Conservation (phyloP, 2,888 invertebrate species). For the Hoplodrina blanda region DNA sequence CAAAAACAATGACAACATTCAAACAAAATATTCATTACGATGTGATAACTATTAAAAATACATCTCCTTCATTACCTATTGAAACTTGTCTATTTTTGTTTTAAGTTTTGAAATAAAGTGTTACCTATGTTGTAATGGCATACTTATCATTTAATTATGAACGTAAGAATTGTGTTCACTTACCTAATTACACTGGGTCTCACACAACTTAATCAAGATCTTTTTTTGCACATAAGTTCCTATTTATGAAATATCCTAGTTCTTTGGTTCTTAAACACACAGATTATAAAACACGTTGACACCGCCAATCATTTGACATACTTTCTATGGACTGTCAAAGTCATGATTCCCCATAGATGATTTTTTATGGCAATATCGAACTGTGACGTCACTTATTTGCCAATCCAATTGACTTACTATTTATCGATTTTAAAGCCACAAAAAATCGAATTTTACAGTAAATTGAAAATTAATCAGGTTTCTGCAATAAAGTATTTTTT, state of each 20-base stretch:
- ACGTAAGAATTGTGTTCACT: constrained; percentile 58
- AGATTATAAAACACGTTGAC: neutral
- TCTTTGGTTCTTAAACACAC: neutral
- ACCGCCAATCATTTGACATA: too few species aligned
- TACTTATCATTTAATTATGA: constrained; percentile 53
- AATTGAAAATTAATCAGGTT: too few species aligned
- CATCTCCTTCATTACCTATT: neutral
- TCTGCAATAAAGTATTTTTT: too few species aligned
- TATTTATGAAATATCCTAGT: constrained; percentile 52
- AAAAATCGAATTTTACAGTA: too few species aligned
- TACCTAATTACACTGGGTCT: constrained; percentile 49
- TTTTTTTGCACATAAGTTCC: constrained; percentile 36
- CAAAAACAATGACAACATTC: too few species aligned
- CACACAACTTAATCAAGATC: constrained; percentile 58
- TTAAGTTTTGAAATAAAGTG: constrained; percentile 32
- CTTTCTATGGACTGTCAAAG: too few species aligned
- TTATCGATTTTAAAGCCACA: too few species aligned
- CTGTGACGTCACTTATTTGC: too few species aligned
- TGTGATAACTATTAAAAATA: neutral
- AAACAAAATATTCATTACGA: neutral
- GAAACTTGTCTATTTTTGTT: constrained; percentile 17
- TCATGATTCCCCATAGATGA: too few species aligned
- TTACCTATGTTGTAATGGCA: constrained; percentile 40
- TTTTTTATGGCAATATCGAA: too few species aligned
- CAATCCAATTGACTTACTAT: too few species aligned